Percentiles rank a stretch among this genome's conserved stretches.
Conservation (phyloP, 2,113 vertebrate genomes). For the Sylvia atricapilla region DNA sequence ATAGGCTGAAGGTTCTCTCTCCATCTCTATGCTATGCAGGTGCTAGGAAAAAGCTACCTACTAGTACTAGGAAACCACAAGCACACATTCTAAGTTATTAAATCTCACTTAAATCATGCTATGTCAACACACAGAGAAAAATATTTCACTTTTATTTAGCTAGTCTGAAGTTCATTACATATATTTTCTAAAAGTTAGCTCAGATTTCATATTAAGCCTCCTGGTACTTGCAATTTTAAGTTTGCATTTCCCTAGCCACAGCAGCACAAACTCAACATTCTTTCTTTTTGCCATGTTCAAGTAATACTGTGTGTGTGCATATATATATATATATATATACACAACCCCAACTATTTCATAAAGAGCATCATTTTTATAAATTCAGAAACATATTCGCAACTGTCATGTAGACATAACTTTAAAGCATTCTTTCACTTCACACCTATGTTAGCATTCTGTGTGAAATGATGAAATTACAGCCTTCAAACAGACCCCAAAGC, state of each 20-base stretch:
- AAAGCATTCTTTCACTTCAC: neutral
- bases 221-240: neutral
- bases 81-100: neutral
- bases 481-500: neutral
- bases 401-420: neutral
- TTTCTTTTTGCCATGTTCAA: neutral
- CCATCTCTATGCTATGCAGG: neutral
- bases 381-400: neutral
- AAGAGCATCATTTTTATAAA: neutral
- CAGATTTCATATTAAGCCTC: neutral
- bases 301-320: neutral
- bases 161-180: neutral
- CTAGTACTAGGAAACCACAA: neutral
- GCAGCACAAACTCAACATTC: neutral
- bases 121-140: neutral
- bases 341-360: neutral
- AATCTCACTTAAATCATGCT: neutral
- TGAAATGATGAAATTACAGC: neutral
- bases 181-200: neutral
- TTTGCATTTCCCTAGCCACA: neutral
- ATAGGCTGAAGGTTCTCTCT: neutral
- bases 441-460: neutral
- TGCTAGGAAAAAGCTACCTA: neutral
- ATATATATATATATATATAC: fast-evolving
- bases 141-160: neutral